Evolutionary conservation across 1,140 invertebrate genomes (phyloP), one percentile per base, ranked within the genome.

Genomic region (Eueides isabella): DNA sequence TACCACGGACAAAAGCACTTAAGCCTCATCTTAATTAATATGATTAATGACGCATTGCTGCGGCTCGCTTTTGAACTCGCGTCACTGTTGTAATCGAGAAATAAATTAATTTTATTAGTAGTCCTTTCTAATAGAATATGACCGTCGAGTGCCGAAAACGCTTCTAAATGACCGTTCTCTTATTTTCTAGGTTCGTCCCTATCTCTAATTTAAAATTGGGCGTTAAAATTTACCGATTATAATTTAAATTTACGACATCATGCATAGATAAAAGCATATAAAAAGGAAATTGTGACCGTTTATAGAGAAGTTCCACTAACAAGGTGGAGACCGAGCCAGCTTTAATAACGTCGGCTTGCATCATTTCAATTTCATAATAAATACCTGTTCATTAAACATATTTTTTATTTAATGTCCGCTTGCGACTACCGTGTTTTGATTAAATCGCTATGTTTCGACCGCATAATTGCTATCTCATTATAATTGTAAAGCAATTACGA

Each of bases 101-200:
- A 92, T 92, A 92, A 92, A 92, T 92, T 92, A 92, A 92, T 92
- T 91, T 88, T 89, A 90, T 91, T 90, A 90, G 84, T 90, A 87
- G 86, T 90, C 85, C 84, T 89, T 86, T 90, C 83, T 91, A 91
- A 91, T 91, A 91, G 90, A 92, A 92, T 88, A 89, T 81, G 80
- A 78, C 41, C 79, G 76, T 80, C 77, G 61, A 84, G 79, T 74
- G 79, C 80, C 79, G 74, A 77, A 80, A 81, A 79, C 75, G 78
- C 79, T 82, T 75, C 80, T 79, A 81, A 86, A 86, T 71, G 75
- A 74, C 63, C 78, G 79, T 78, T 82, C 79, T 74, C 73, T 82
- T 79, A 78, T 84, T 85, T 83, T 83, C 79, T 75, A 78, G 80
- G 77, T 82, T 80, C 81, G 80, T 86, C 87, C 80, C 81, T 84